Percentiles rank a stretch among this genome's conserved stretches.
Evolutionary conservation across 2,113 vertebrate species (phyloP).

Genomic region (Labeo catla): DNA sequence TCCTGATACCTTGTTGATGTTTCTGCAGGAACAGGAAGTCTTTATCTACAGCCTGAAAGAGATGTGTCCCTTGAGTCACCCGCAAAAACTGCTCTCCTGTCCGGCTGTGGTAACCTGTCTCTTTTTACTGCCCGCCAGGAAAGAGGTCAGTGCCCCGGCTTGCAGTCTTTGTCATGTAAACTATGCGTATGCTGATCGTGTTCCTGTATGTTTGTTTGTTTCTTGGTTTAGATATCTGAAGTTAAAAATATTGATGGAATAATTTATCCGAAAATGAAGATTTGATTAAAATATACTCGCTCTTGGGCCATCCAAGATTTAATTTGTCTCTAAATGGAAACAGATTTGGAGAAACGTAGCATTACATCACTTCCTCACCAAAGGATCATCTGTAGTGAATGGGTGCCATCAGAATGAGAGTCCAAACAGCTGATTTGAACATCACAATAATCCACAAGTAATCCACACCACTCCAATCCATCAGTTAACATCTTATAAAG

Average conservation of each 20-base stretch:
- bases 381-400: not conserved
- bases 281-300: no score
- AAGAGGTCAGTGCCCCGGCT: conserved; percentile 77
- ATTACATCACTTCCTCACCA: not conserved
- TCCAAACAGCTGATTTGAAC: not conserved
- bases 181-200: not conserved
- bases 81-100: conserved; percentile 85
- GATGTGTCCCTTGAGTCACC: conserved; percentile 92
- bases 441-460: no score
- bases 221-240: conserved; percentile 6
- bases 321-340: not conserved
- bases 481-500: no score
- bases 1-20: conserved; percentile 34
- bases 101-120: conserved; percentile 91
- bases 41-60: conserved; percentile 93
- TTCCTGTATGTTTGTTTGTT: not conserved
- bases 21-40: conserved; percentile 89
- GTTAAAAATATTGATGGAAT: not conserved
- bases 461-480: no score
- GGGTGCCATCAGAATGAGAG: not conserved
- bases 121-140: conserved; percentile 80
- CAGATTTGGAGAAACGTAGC: not conserved
- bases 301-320: no score
- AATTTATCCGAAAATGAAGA: no score
- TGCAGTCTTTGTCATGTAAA: not conserved